Base-by-base conservation (phyloP, 2,797 vertebrate species). In the Rhabdophis nuchalis region DNA sequence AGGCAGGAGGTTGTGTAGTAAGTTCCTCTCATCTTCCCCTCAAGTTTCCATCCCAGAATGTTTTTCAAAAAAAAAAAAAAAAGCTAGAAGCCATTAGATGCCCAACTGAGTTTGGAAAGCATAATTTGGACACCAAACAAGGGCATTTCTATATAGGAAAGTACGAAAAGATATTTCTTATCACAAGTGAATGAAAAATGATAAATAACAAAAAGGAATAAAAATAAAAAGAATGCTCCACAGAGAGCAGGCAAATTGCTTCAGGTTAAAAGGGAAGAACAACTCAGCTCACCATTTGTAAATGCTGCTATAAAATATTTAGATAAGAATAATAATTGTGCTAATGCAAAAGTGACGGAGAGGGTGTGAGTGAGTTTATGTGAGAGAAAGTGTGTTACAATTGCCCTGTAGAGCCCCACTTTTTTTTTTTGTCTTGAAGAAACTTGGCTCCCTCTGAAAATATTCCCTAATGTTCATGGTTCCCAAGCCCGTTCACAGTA, bases 81-180 rank as follows among this genome's bases (percentile, higher is more conserved):
- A 94, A 95, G 93, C 92, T 91, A 95, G 95, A 94, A 94, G 91
- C 94, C 95, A 89, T 94, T 94, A 2, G 0, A 25, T 92, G 93
- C 56, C 41, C 32, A 56, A 52, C 54, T 18, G 27, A 46, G 50
- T 20, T 85, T 88, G 68, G 68, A 54, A 61, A 61, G 92, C 7
- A 82, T 94, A 96, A 95, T 93, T 50, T 93, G 94, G 93, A 89
- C 13, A 25, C 58, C 93, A 95, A 93, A 93, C 89, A 90, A 87
- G 8, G 77, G 53, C 93, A 94, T 95, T 94, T 92, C 94, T 95
- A 92, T 94, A 96, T 96, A 95, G 64, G 91, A 58, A 92, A 95
- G 93, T 88, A 92, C n/a, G 56, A 93, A 94, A 94, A 64, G 88
- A 89, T 64, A 95, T 91, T 93, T 93, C 92, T 90, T 93, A 91